Base-by-base conservation (phyloP, 2,797 vertebrate species). In the Iguana delicatissima region DNA sequence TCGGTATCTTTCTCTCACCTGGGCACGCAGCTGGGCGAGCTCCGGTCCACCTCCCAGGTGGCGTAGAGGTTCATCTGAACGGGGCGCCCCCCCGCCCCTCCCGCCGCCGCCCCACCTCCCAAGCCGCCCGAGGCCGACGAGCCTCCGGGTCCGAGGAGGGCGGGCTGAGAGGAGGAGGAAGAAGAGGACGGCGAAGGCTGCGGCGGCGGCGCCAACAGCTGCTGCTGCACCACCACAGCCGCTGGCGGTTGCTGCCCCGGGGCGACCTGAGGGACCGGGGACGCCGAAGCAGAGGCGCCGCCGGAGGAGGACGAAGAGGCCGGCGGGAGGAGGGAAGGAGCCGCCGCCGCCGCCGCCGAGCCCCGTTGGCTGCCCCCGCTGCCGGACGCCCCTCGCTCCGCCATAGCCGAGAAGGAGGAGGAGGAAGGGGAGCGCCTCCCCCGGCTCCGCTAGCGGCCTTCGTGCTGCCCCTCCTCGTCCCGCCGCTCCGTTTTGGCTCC, bases 11-110 rank as follows among this genome's bases (percentile, higher is more conserved):
- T 9, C 35, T 3, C 96, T 94, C 97, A 99, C 98, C 98, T 98
- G 92, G 98, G 98, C 96, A 99, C 98, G 93, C 98, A 99, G 98
- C 98, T 98, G 95, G 98, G 98, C 13, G 98, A 99, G 89, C 98
- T 98, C 86, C 98, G 97, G 97, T 99, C 98, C 95, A 98, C 98
- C 95, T 99, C 98, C 98, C 98, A 99, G 95, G 98, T 99, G 57
- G 98, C 98, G 96, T 98, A 99, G 95, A 99, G 98, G 97, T 99
- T 99, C 98, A 99, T 99, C 95, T 98, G 98, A 90, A 99, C 98
- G 62, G 98, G 98, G 94, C 98, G 98, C 97, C 93, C 94, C 90
- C 93, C 95, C 87, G 94, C 97, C 92, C 93, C 94, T 89, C 93
- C 95, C 87, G 94, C 97, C 92, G 85, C 91, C 86, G 92, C 55